Base-by-base conservation (phyloP, 2,113 vertebrate species). In the Bothrops jararaca region DNA sequence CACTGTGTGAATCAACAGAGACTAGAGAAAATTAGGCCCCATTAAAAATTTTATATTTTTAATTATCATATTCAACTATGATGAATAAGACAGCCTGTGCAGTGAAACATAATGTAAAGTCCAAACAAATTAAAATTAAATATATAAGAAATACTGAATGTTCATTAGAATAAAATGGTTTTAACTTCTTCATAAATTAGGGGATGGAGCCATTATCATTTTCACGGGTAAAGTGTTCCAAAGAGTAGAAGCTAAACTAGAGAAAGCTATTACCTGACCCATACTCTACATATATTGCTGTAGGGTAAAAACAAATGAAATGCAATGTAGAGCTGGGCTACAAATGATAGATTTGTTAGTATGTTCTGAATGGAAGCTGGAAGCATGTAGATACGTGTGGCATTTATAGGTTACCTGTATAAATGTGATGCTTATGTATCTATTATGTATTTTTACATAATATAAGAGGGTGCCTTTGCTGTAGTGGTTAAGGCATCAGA, bases 21-120 rank as follows among this genome's bases (percentile, higher is more conserved):
- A 50, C n/a, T 69, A 89, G 89, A 91, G 74, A 89, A 91, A 87
- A 53, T 90, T 88, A 91, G 80, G n/a, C 18, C 64, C 74, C 54
- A 88, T 89, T 85, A 93, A 92, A 92, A 50, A 18, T 42, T 10
- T 80, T 80, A 42, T 80, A 39, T 80, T 39, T 80, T 80, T 80
- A 39, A 22, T 80, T 80, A 80, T 42, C 15, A 80, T 80, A 80
- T 80, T 42, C 18, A 42, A 42, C 18, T 80, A 39, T 80, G 18
- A 7, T 39, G 15, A 80, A 80, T 22, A 22, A 80, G 20, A 80
- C 34, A 80, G 39, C 34, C 74, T 22, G 18, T 80, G 18, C 3
- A 39, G 5, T 80, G 34, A 80, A 80, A 80, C 15, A 20, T 39
- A 80, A 80, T 42, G 34, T 39, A 80, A 80, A 22, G 34, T 42